Conservation (phyloP, 2,113 vertebrate genomes). For the Lagenorhynchus albirostris region DNA sequence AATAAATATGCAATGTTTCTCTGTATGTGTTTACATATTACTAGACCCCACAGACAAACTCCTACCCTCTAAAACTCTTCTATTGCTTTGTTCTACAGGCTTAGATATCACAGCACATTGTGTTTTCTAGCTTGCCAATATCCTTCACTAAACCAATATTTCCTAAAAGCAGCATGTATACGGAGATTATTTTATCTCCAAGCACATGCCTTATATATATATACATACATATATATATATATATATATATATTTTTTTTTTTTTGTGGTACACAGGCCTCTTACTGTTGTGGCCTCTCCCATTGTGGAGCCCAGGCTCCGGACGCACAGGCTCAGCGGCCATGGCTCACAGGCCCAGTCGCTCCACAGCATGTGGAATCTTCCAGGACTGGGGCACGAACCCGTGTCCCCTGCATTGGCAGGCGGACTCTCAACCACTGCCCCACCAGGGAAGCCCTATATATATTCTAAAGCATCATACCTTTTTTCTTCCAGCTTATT, state of each 20-base stretch:
- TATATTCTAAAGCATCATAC: neutral
- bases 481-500: neutral
- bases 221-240: rapidly evolving
- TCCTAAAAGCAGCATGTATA: neutral
- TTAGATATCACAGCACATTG: neutral
- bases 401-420: too few species aligned
- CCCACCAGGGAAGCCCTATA: too few species aligned
- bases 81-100: neutral
- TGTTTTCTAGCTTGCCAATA: neutral
- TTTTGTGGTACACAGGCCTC: neutral
- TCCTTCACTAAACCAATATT: neutral
- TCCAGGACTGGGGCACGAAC: too few species aligned
- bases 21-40: neutral
- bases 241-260: neutral
- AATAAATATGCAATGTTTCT: neutral
- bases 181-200: neutral
- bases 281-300: too few species aligned
- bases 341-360: too few species aligned
- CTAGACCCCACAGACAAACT: neutral
- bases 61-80: neutral
- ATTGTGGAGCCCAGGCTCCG: too few species aligned
- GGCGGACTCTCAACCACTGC: too few species aligned
- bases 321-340: too few species aligned
- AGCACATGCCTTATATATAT: neutral
- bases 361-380: too few species aligned